Evolutionary conservation across 2,888 invertebrate genomes (phyloP), one percentile per base, ranked within the genome.

Genomic region (Eupithecia pulchellata): DNA sequence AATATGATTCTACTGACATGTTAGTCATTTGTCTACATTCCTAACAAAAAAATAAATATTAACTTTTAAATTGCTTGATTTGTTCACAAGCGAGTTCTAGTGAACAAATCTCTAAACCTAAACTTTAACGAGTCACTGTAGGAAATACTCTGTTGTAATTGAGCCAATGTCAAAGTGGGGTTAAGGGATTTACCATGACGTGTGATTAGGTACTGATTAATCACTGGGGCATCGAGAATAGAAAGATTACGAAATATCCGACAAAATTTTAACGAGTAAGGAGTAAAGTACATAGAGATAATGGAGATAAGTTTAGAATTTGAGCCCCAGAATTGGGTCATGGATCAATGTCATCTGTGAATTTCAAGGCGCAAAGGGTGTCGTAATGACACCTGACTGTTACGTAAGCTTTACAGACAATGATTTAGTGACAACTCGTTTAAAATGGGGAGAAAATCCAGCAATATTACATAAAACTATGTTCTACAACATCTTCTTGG

Each of bases 341-440:
- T 47, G 86, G 91, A 91, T 92, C 93, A 93, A 93, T 93, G 93
- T 92, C 91, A 91, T 75, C 76, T 74, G 82, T 84, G 86, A 87
- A 84, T 87, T 87, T 84, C 87, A 87, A 88, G 86, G 85, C 82
- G 78, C 84, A 85, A 34, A 34, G 87, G 84, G 88, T 89, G 88
- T 87, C 89, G 88, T 91, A 88, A 91, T 86, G 87, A 84, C 82
- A 86, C 79, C 78, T 85, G 92, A 34, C 20, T 52, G 69, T 69
- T 94, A 94, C 93, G 93, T 94, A 94, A 94, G 90, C 77, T 70
- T 73, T 67, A 77, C 79, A 83, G 78, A 1, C 34, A 2, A 58
- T 62, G 55, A 27, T 61, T 68, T 29, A n/a, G 55, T 6, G 17
- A 34, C 11, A 39, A 58, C 69, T 57, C 14, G 29, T 14, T n/a